Percentiles rank a stretch among this genome's conserved stretches.
phyloP scores from a whole-genome alignment of 1,140 invertebrate species.

The Papilio polyxenes region DNA sequence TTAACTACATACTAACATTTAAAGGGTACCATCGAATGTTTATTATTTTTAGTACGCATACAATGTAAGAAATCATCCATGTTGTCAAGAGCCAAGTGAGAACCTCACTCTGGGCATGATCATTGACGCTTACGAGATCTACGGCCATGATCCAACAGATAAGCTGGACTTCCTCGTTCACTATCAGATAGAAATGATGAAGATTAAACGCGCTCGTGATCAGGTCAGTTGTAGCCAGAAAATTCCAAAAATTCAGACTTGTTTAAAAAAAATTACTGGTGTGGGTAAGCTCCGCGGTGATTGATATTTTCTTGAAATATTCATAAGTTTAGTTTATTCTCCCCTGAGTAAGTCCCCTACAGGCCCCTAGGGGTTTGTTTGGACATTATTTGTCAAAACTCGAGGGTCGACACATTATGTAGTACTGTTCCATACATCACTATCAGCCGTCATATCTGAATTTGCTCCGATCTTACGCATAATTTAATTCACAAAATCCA shows the following conservation, averaged over 20 bases:
- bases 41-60: slow-evolving; percentile 51
- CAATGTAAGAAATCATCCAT: slow-evolving; percentile 67
- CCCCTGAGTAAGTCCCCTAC: too few relatives aligned
- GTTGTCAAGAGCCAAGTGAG: slow-evolving; percentile 65
- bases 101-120: slow-evolving; percentile 72
- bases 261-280: background rate
- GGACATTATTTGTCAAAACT: too few relatives aligned
- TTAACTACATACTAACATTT: background rate
- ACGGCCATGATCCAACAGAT: slow-evolving; percentile 74
- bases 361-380: too few relatives aligned
- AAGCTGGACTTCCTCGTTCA: slow-evolving; percentile 70
- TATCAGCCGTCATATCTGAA: too few relatives aligned
- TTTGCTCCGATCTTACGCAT: too few relatives aligned
- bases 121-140: slow-evolving; percentile 75
- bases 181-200: slow-evolving; percentile 76
- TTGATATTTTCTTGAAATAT: too few relatives aligned
- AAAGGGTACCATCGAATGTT: background rate
- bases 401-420: too few relatives aligned
- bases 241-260: too few relatives aligned
- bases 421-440: too few relatives aligned
- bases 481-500: too few relatives aligned
- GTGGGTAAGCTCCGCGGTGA: too few relatives aligned
- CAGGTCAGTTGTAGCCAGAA: slow-evolving; percentile 52
- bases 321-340: too few relatives aligned
- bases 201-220: slow-evolving; percentile 67